Evolutionary conservation across 2,888 invertebrate species (phyloP), one percentile per base, ranked within the genome.

Genomic region (Epistrophe eligans): DNA sequence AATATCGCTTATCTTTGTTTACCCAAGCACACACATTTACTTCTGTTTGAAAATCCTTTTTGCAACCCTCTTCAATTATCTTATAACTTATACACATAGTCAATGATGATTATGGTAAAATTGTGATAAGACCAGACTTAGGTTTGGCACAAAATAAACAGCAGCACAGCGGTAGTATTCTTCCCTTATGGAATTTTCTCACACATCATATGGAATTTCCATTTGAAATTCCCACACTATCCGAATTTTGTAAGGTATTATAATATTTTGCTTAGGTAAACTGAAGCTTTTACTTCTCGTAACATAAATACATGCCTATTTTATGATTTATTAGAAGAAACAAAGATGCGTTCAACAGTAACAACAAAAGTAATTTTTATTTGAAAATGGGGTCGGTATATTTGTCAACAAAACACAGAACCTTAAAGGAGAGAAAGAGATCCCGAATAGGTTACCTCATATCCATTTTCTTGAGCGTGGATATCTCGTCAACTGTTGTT

Each of bases 1-100:
- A 32, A 35, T 35, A 45, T 43, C 35, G 50, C 76, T 84, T 79
- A 84, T 84, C 84, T 71, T 58, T 70, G 70, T 64, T 79, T 83
- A 48, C 74, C 52, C 79, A 82, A 77, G 60, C 77, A 66, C 79
- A 79, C 67, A 83, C 77, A 55, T 79, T 66, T 45, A 50, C 40
- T 15, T 19, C 4, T 38, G 48, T 19, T 24, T 38, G 40, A 17
- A 40, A 60, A 35, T 67, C 64, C 58, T 38, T 35, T 50, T 24
- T 24, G 24, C 71, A 38, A 35, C 62, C 11, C 64, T 32, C 55
- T 4, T 11, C 13, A 40, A 11, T 32, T 58, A 62, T 32, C 15
- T 40, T 15, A 6, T 62, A n/a, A n/a, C n/a, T n/a, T n/a, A n/a
- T n/a, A n/a, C n/a, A 55, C 62, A 43, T 66, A 76, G 76, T 79